Evolutionary conservation across 2,797 vertebrate species (phyloP).

Genomic region (Pseudochromis fuscus): DNA sequence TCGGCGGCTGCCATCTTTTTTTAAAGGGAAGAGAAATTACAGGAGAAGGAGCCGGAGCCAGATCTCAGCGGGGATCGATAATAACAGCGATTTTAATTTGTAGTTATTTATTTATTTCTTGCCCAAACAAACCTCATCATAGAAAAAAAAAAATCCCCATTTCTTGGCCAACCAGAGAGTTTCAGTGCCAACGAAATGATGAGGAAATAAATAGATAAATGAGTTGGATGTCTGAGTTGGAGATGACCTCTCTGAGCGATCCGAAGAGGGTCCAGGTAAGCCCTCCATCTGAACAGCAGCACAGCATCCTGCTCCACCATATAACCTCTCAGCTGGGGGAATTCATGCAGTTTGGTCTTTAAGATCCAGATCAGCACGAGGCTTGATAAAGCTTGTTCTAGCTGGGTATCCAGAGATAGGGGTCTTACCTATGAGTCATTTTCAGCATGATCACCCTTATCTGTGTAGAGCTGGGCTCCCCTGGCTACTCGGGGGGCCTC

Average conservation of each 20-base stretch:
- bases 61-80: slow-evolving; percentile 29
- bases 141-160: slow-evolving; percentile 54
- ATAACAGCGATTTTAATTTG: slow-evolving; percentile 32
- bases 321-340: slow-evolving; percentile 74
- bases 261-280: slow-evolving; percentile 66
- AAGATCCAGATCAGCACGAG: slow-evolving; percentile 84
- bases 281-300: slow-evolving; percentile 66
- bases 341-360: slow-evolving; percentile 83
- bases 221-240: slow-evolving; percentile 49
- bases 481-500: slow-evolving; percentile 76
- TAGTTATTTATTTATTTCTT: slow-evolving; percentile 28
- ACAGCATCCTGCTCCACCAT: slow-evolving; percentile 66
- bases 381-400: slow-evolving; percentile 87
- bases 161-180: slow-evolving; percentile 24
- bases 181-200: slow-evolving; percentile 48
- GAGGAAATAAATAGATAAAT: slow-evolving; percentile 53
- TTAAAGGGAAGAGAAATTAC: slow-evolving; percentile 56
- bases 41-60: slow-evolving; percentile 34
- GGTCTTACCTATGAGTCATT: slow-evolving; percentile 89
- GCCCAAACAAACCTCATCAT: slow-evolving; percentile 52
- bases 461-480: slow-evolving; percentile 83
- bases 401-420: slow-evolving; percentile 84
- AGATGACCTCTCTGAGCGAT: slow-evolving; percentile 65
- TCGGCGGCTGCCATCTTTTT: slow-evolving; percentile 53
- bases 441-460: slow-evolving; percentile 88